Percentiles rank a stretch among this genome's conserved stretches.
phyloP scores from a whole-genome alignment of 2,113 vertebrate species.

The Labeo catla region DNA sequence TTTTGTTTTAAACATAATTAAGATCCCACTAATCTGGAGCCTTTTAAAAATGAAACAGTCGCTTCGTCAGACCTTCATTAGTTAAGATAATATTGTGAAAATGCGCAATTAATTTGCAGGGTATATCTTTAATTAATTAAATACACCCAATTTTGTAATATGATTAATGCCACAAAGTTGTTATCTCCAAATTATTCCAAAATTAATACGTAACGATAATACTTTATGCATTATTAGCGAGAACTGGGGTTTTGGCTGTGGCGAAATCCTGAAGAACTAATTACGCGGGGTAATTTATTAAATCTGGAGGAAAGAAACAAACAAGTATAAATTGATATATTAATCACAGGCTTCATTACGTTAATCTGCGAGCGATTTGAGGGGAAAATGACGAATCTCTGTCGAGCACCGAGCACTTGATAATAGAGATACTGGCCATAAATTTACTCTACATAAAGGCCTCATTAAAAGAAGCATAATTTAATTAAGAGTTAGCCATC shows the following conservation, averaged over 20 bases:
- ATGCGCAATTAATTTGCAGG: constrained; percentile 79
- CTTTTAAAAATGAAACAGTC: constrained; percentile 72
- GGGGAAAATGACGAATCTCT: constrained; percentile 93
- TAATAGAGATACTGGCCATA: constrained; percentile 96
- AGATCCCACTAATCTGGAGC: constrained; percentile 80
- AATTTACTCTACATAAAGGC: constrained; percentile 92
- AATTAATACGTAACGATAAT: constrained; percentile 85
- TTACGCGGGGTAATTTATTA: constrained; percentile 91
- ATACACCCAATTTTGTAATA: constrained; percentile 76
- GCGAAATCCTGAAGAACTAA: constrained; percentile 79
- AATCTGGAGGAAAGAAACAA: constrained; percentile 88
- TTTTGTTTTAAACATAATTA: constrained; percentile 84
- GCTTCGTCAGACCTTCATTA: constrained; percentile 79
- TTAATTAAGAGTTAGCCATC: constrained; percentile 92
- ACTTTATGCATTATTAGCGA: constrained; percentile 81
- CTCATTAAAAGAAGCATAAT: constrained; percentile 96
- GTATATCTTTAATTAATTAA: constrained; percentile 80
- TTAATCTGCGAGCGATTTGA: constrained; percentile 78
- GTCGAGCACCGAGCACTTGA: constrained; percentile 85
- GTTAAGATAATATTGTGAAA: constrained; percentile 82
- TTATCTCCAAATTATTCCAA: constrained; percentile 86
- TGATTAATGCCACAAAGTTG: constrained; percentile 89
- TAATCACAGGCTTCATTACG: constrained; percentile 90
- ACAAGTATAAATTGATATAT: constrained; percentile 95
- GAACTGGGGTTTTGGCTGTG: constrained; percentile 72